Evolutionary conservation across 2,888 invertebrate genomes (phyloP).

Genomic region (Agriotes lineatus): DNA sequence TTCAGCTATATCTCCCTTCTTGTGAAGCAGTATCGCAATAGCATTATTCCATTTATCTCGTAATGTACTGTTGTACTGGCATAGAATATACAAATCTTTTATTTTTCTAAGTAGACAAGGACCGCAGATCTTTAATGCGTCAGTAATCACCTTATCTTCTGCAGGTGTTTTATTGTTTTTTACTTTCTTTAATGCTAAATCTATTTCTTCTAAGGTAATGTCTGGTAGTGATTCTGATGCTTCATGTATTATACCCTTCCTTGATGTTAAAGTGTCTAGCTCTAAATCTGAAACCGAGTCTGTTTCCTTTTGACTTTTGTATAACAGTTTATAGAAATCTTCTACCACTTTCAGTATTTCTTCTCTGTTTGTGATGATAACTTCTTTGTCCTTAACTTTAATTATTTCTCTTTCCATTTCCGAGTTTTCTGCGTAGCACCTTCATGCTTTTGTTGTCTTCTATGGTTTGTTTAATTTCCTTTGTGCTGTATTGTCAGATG

Average conservation of each 20-base stretch:
- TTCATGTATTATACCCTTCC: not conserved
- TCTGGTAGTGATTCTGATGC: not conserved
- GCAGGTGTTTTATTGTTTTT: no score
- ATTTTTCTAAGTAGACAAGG: no score
- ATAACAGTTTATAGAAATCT: slow-evolving; percentile 1
- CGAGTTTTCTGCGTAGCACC: no score
- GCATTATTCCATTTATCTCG: no score
- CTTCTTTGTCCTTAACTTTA: not conserved
- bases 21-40: no score
- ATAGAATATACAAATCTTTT: no score
- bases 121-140: no score
- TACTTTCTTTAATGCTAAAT: not conserved
- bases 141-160: no score
- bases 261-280: not conserved
- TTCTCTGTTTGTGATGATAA: not conserved
- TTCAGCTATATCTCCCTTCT: no score
- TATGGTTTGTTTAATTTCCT: not conserved
- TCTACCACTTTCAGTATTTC: not conserved
- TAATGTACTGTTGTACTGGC: no score
- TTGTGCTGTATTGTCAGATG: not conserved
- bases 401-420: slow-evolving; percentile 3
- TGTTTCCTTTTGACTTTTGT: not conserved
- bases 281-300: slow-evolving; percentile 1
- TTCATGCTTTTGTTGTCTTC: not conserved
- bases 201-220: slow-evolving; percentile 1